phyloP scores from a whole-genome alignment of 2,113 vertebrate species.

The Gracilinanus agilis region DNA sequence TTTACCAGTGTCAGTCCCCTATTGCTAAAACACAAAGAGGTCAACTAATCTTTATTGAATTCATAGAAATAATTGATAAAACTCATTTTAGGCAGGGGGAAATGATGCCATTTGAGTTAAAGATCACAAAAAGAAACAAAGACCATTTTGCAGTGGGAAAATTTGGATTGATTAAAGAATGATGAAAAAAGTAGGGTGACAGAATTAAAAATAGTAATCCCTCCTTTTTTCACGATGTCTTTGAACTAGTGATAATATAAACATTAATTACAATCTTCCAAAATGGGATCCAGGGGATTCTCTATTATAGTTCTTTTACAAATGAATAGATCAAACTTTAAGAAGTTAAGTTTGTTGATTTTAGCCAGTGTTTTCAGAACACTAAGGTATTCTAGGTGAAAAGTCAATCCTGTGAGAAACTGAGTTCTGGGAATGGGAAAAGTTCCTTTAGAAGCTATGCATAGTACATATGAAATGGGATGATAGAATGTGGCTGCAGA shows the following conservation, averaged over 20 bases:
- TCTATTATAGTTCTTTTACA: neutral
- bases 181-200: neutral
- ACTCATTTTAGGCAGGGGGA: neutral
- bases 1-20: neutral
- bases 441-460: neutral
- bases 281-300: neutral
- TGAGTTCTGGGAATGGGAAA: neutral
- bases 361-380: neutral
- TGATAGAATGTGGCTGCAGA: neutral
- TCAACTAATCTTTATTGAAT: neutral
- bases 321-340: neutral
- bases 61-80: neutral
- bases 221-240: neutral
- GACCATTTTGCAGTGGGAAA: neutral
- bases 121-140: neutral
- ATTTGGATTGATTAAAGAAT: constrained; percentile 1
- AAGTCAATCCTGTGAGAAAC: neutral
- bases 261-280: constrained; percentile 3
- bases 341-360: constrained; percentile 7
- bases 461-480: neutral
- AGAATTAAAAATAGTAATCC: neutral
- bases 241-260: neutral
- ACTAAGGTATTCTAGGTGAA: neutral
- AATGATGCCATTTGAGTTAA: neutral
- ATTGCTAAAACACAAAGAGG: neutral